Base-by-base conservation (phyloP, 2,113 vertebrate species). In the Chrysochloris asiatica region DNA sequence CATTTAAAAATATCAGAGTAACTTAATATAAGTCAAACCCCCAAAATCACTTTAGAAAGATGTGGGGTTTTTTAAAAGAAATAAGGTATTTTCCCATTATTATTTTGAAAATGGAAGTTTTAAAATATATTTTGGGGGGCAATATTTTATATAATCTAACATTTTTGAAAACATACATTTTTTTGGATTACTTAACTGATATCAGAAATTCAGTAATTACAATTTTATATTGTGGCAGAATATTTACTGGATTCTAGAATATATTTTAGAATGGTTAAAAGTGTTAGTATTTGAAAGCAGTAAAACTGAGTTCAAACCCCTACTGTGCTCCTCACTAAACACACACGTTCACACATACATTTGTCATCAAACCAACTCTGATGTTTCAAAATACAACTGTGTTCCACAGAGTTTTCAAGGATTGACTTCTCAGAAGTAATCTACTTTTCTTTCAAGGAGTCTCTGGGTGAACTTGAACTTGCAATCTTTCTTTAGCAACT, bases 1-100 rank as follows among this genome's bases (percentile, higher is more conserved):
- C 47, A 83, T 80, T 95, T 92, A 81, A 94, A 95, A 95, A 48
- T 90, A 95, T 90, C 94, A 52, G 88, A 95, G 47, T 88, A 88
- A 93, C 45, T 87, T 79, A 81, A 87, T 83, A 41, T 83, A 94
- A 84, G 67, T 52, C 83, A 90, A 90, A 63, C 67, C 86, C 52
- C 65, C 73, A 88, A 83, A 84, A 91, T 69, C 72, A 77, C 41
- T 83, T 88, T 83, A 88, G 63, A 93, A 86, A 91, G 84, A 88
- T 28, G 33, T 41, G 13, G n/a, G n/a, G 0, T 67, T 94, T 69
- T 88, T 86, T 47, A 59, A 85, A 80, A 28, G 54, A 67, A 77
- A 73, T 72, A 63, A 83, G 45, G 67, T 75, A 76, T 91, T 76
- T 56, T 6, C 33, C 71, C 33, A 17, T 93, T 72, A 82, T 80